phyloP scores from a whole-genome alignment of 2,888 invertebrate species.

The Eupithecia vulgata region DNA sequence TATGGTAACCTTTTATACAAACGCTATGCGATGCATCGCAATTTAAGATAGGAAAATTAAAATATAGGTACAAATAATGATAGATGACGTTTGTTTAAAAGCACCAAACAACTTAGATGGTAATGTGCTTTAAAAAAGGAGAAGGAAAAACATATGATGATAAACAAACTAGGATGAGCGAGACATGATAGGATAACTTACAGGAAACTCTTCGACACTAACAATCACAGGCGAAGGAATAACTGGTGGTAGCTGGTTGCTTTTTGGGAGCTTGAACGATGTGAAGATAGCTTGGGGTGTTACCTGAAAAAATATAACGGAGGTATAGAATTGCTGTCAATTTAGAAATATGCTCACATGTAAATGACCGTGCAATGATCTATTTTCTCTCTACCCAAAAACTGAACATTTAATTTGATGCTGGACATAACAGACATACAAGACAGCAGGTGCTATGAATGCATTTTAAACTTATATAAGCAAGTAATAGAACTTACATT shows the following conservation, averaged over 20 bases:
- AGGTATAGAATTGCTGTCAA: background rate
- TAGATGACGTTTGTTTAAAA: background rate
- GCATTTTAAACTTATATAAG: background rate
- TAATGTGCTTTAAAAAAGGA: background rate
- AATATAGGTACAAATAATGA: background rate
- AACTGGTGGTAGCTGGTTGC: conserved; percentile 74
- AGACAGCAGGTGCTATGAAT: background rate
- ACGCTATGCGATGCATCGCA: background rate
- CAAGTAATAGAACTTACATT: conserved; percentile 61
- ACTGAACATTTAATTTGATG: background rate
- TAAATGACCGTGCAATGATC: background rate
- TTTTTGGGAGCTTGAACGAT: conserved; percentile 95
- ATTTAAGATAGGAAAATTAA: background rate
- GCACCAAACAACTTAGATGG: background rate
- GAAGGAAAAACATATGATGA: background rate
- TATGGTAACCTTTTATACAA: background rate
- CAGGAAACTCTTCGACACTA: conserved; percentile 79
- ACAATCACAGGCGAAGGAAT: conserved; percentile 72
- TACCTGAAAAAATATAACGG: conserved; percentile 66
- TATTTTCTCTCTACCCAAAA: background rate
- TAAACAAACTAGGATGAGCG: background rate
- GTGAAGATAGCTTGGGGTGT: conserved; percentile 96
- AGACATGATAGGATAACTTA: conserved; percentile 53
- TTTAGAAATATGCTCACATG: background rate
- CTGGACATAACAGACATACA: background rate